A percentile compares a stretch with the other conserved stretches of the same genome.
Conservation (phyloP, 2,888 invertebrate species). For the Orthosia incerta region DNA sequence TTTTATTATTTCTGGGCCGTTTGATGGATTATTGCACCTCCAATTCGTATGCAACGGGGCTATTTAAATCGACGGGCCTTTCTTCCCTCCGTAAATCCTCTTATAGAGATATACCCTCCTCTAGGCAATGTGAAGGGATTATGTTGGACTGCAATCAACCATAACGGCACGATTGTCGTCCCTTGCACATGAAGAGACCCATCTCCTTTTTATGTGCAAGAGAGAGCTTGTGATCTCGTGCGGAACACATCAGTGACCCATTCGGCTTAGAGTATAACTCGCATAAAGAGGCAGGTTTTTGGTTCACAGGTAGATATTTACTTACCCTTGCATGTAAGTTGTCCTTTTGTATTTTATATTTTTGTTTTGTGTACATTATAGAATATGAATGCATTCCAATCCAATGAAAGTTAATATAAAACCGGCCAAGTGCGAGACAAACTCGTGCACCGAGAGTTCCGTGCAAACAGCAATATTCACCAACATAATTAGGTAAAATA, state of each 20-base stretch:
- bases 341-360: no score
- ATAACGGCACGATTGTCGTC: constrained; percentile 26
- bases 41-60: not conserved
- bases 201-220: no score
- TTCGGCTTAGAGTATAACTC: not conserved
- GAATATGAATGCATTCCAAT: no score
- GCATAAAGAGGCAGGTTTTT: not conserved
- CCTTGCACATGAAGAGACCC: constrained; percentile 13
- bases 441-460: no score
- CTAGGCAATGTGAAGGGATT: constrained; percentile 14
- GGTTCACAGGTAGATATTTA: no score
- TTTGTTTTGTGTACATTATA: no score
- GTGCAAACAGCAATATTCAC: no score
- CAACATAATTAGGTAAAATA: no score
- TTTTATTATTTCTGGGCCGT: no score
- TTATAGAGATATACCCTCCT: not conserved
- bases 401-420: not conserved
- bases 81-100: constrained; percentile 9
- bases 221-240: constrained; percentile 4
- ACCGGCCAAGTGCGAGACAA: no score
- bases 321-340: not conserved
- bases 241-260: constrained; percentile 14
- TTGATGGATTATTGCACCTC: not conserved
- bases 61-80: constrained; percentile 4
- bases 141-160: constrained; percentile 20